Base-by-base conservation (phyloP, 2,797 vertebrate species). In the Melopsittacus undulatus region DNA sequence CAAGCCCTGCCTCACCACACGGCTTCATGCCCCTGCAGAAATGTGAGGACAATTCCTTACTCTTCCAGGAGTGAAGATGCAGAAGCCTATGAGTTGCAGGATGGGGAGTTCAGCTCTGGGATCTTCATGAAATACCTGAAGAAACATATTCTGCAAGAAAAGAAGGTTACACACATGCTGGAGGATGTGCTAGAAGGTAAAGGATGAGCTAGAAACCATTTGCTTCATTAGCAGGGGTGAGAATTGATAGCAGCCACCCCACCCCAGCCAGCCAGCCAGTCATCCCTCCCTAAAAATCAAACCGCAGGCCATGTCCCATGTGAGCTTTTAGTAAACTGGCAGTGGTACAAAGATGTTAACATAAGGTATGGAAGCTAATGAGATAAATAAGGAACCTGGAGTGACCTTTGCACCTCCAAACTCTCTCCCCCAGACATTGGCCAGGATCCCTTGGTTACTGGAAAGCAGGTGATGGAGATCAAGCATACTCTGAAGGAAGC, bases 71-170 rank as follows among this genome's bases (percentile, higher is more conserved):
- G 98, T 4, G 99, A 99, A 97, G 98, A 99, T 92, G 98, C 98
- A 23, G 98, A 99, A 95, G 99, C 99, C 10, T 99, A 98, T 49
- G 99, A 99, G 92, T 97, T 99, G 75, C 98, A 99, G 89, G 98
- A 99, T 9, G 98, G 98, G 34, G 98, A 98, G 11, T 98, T 98
- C 95, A 99, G 98, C 94, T 98, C 98, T 36, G 98, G 99, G n/a
- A 99, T 99, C 95, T 99, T 99, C 96, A 99, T 99, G 45, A 99
- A 99, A 81, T 99, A 99, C 94, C 96, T 99, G 88, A 99, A 99
- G 96, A 98, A 97, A 66, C 98, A 99, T 94, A 98, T 99, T 90
- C 96, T 99, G 32, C 94, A 98, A 88, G 92, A 98, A 4, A 97
- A 98, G 93, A 99, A 98, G 94, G 98, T 99, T 89, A 99, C 99